phyloP scores from a whole-genome alignment of 1,140 invertebrate genomes.

The Drosophila mojavensis region DNA sequence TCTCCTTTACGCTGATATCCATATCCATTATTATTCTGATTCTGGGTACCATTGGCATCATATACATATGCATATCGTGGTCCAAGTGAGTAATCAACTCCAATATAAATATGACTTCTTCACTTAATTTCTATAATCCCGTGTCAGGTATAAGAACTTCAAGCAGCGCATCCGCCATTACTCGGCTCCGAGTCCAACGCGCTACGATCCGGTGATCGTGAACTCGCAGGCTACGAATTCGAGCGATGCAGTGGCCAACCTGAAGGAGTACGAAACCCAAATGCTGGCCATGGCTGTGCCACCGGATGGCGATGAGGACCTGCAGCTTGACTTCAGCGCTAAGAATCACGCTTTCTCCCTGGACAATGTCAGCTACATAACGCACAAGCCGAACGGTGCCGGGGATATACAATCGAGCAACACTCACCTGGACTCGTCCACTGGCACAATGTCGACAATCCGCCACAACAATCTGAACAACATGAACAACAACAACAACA shows the following conservation, averaged over 20 bases:
- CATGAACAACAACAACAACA: slow-evolving; percentile 84
- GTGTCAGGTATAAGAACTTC: slow-evolving; percentile 90
- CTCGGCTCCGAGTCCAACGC: slow-evolving; percentile 86
- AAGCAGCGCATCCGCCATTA: slow-evolving; percentile 91
- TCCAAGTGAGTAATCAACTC: slow-evolving; percentile 88
- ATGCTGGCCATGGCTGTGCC: slow-evolving; percentile 95
- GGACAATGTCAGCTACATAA: slow-evolving; percentile 93
- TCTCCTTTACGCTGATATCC: slow-evolving; percentile 93
- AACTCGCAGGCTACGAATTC: slow-evolving; percentile 85
- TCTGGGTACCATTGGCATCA: slow-evolving; percentile 92
- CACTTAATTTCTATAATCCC: neutral
- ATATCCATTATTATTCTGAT: slow-evolving; percentile 94
- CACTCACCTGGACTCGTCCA: slow-evolving; percentile 92
- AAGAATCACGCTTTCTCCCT: slow-evolving; percentile 94
- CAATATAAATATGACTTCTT: no score
- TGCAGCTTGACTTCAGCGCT: slow-evolving; percentile 93
- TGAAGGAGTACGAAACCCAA: slow-evolving; percentile 94
- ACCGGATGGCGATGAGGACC: slow-evolving; percentile 91
- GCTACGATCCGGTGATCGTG: slow-evolving; percentile 92
- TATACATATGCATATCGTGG: slow-evolving; percentile 96
- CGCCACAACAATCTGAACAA: slow-evolving; percentile 85
- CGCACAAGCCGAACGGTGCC: slow-evolving; percentile 89
- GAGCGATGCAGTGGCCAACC: slow-evolving; percentile 80
- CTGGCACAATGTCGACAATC: slow-evolving; percentile 88
- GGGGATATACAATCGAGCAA: slow-evolving; percentile 88